Evolutionary conservation across 2,113 vertebrate genomes (phyloP).

Genomic region (Himantopus leucocephalus): DNA sequence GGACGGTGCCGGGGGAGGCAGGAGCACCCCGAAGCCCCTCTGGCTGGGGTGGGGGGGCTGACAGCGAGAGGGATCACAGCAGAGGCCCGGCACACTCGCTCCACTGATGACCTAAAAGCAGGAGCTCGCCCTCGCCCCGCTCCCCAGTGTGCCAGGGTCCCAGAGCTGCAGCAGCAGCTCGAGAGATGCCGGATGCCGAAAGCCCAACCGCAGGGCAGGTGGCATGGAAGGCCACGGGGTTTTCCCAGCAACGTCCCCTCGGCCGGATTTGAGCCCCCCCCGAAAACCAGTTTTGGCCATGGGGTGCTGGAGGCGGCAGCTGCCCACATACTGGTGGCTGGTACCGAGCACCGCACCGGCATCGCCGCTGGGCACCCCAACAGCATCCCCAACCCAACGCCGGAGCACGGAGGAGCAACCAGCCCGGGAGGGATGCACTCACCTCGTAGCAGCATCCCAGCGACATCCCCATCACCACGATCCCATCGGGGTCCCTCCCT

Average conservation of each 20-base stretch:
- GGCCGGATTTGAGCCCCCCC: rapidly evolving
- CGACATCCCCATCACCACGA: rapidly evolving
- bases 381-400: not conserved
- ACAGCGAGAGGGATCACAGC: not conserved
- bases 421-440: not conserved
- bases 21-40: not conserved
- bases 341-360: rapidly evolving
- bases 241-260: not conserved
- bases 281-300: not conserved
- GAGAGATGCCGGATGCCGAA: rapidly evolving
- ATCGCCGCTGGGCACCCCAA: rapidly evolving
- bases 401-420: not conserved
- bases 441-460: not conserved
- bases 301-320: not conserved
- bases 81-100: not conserved
- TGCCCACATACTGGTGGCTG: too few relatives aligned
- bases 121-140: rapidly evolving
- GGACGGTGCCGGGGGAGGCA: not conserved
- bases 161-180: not conserved
- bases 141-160: rapidly evolving
- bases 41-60: not conserved
- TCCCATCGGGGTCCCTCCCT: rapidly evolving
- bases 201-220: rapidly evolving
- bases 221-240: not conserved
- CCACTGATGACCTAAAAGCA: not conserved